Evolutionary conservation across 2,888 invertebrate species (phyloP).

Genomic region (Drosophila acutilabella): DNA sequence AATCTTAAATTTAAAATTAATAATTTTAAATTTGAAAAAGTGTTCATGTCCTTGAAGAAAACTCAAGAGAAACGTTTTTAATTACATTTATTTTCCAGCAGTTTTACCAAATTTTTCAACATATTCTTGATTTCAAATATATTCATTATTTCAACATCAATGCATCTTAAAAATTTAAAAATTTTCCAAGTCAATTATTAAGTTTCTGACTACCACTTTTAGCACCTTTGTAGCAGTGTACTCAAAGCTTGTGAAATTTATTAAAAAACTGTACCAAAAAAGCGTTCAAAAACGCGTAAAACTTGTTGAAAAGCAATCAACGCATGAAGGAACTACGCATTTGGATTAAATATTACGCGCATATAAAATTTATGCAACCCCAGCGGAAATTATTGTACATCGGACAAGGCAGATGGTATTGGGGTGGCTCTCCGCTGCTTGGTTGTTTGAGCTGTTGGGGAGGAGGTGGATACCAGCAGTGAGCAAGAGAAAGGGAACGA

Average conservation of each 20-base stretch:
- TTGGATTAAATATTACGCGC: conserved; percentile 25
- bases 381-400: conserved; percentile 45
- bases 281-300: conserved; percentile 67
- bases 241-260: not conserved
- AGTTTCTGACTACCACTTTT: not conserved
- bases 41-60: too few species aligned
- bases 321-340: conserved; percentile 60
- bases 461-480: conserved; percentile 53
- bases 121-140: too few species aligned
- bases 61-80: too few species aligned
- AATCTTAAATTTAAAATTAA: too few species aligned
- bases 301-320: conserved; percentile 68
- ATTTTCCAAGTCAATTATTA: too few species aligned
- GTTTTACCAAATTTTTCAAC: too few species aligned
- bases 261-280: conserved; percentile 68
- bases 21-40: too few species aligned
- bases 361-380: conserved; percentile 73
- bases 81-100: too few species aligned
- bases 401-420: conserved; percentile 21
- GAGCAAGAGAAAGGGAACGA: conserved; percentile 3
- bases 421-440: conserved; percentile 54
- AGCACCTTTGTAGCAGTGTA: not conserved
- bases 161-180: not conserved
- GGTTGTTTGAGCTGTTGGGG: conserved; percentile 29
- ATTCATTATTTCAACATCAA: too few species aligned